These are phyloP conservation scores for Lethenteron reissneri DNA, from an alignment of 2,113 vertebrate species.

Conservation along the genomic window DNA sequence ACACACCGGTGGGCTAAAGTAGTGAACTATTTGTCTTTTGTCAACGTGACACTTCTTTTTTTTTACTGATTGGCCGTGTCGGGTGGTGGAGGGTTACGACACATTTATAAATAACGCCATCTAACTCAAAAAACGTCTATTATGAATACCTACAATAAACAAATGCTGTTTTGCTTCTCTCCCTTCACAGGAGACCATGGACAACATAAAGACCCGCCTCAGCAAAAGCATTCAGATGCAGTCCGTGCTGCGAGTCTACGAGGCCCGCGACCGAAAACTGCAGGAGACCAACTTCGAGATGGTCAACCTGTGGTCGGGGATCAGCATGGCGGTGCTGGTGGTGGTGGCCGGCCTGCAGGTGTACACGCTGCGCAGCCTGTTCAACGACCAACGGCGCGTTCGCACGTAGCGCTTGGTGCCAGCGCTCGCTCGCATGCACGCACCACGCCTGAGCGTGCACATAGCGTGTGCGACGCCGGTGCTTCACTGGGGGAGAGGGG, in stretches of 20 bases:
- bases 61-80: too few species aligned
- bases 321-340: conserved; percentile 58
- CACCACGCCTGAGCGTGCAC: too few species aligned
- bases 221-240: conserved; percentile 82
- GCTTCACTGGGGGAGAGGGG: too few species aligned
- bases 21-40: too few species aligned
- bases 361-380: conserved; percentile 70
- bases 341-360: conserved; percentile 62
- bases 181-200: conserved; percentile 60
- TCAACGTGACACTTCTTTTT: too few species aligned
- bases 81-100: too few species aligned
- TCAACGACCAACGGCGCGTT: conserved; percentile 69
- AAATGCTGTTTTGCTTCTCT: conserved; percentile 12
- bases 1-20: too few species aligned
- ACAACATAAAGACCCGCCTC: conserved; percentile 64
- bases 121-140: too few species aligned
- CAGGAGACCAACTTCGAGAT: conserved; percentile 84
- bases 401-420: conserved; percentile 35
- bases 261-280: conserved; percentile 80
- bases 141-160: too few species aligned
- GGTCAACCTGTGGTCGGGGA: conserved; percentile 72
- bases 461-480: too few species aligned
- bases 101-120: too few species aligned
- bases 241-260: conserved; percentile 64
- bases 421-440: too few species aligned